Evolutionary conservation across 1,140 invertebrate genomes (phyloP).

Genomic region (Neoseiulus cucumeris): DNA sequence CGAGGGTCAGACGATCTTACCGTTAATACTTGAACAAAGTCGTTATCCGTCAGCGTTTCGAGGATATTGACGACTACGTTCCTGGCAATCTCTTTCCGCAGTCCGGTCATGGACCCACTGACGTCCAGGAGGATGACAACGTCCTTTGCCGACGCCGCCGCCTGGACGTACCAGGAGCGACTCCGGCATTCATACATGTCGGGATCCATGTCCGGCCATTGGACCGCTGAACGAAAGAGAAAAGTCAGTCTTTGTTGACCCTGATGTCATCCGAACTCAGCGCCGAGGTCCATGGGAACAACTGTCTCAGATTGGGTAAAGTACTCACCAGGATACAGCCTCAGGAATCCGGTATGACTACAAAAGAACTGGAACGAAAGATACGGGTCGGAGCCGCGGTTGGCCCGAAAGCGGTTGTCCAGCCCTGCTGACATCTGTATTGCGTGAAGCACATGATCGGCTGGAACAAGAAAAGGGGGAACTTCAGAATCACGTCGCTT

Average conservation of each 20-base stretch:
- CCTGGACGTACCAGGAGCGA: constrained; percentile 84
- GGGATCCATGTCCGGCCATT: constrained; percentile 26
- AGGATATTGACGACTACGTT: constrained; percentile 64
- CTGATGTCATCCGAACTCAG: too few species aligned
- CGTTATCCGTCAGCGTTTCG: constrained; percentile 91
- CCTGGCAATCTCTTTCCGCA: constrained; percentile 72
- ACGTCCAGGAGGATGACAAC: constrained; percentile 86
- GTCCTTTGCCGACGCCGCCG: constrained; percentile 90
- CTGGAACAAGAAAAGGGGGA: constrained; percentile 24
- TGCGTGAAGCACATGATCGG: constrained; percentile 40
- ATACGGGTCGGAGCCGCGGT: constrained; percentile 63
- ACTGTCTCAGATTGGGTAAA: too few species aligned
- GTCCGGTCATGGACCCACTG: constrained; percentile 90
- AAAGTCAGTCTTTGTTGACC: too few species aligned
- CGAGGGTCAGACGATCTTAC: constrained; percentile 23
- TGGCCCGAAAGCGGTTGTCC: constrained; percentile 60
- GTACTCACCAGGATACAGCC: constrained; percentile 69
- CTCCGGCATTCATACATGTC: constrained; percentile 69
- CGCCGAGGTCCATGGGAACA: too few species aligned
- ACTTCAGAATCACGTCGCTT: too few species aligned
- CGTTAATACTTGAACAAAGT: constrained; percentile 78
- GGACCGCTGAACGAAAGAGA: constrained; percentile 12
- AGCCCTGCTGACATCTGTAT: constrained; percentile 68
- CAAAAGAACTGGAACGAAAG: constrained; percentile 92
- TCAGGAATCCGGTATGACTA: constrained; percentile 66